Evolutionary conservation across 2,888 invertebrate species (phyloP).

Genomic region (Liopterus haemorrhoidalis): DNA sequence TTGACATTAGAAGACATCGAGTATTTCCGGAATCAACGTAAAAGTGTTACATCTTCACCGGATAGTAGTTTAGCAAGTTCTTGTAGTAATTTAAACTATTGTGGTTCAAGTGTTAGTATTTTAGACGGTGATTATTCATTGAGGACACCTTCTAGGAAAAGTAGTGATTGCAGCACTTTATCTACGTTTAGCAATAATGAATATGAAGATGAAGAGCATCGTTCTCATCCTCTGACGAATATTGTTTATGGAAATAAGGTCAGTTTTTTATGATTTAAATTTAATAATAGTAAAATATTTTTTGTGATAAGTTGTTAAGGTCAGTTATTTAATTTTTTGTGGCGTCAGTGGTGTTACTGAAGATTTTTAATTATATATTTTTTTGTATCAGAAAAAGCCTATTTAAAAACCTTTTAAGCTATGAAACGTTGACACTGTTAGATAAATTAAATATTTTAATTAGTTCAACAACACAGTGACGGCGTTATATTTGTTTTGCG

Average conservation of each 20-base stretch:
- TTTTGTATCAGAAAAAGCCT: no score
- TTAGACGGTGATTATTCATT: slow-evolving; percentile 49
- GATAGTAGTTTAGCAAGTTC: slow-evolving; percentile 55
- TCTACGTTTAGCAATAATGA: slow-evolving; percentile 70
- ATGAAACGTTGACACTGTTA: no score
- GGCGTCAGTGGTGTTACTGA: no score
- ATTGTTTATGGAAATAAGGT: slow-evolving; percentile 46
- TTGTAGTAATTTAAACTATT: slow-evolving; percentile 55
- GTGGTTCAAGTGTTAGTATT: slow-evolving; percentile 52
- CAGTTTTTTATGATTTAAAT: no score
- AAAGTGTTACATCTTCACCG: slow-evolving; percentile 44
- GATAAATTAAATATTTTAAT: no score
- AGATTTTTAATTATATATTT: no score
- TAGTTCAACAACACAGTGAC: no score
- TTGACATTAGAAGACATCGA: slow-evolving; percentile 56
- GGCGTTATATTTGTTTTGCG: no score
- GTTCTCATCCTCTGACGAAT: slow-evolving; percentile 43
- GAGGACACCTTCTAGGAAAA: slow-evolving; percentile 58
- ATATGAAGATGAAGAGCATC: slow-evolving; percentile 45
- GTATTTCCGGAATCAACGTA: slow-evolving; percentile 50
- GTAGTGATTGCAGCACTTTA: slow-evolving; percentile 69
- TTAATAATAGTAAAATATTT: no score
- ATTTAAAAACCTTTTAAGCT: no score
- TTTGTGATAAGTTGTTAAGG: no score
- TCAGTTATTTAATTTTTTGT: no score